These are phyloP conservation scores for Leucosticte australis DNA, from an alignment of 2,113 vertebrate genomes.

Conservation along the genomic window DNA sequence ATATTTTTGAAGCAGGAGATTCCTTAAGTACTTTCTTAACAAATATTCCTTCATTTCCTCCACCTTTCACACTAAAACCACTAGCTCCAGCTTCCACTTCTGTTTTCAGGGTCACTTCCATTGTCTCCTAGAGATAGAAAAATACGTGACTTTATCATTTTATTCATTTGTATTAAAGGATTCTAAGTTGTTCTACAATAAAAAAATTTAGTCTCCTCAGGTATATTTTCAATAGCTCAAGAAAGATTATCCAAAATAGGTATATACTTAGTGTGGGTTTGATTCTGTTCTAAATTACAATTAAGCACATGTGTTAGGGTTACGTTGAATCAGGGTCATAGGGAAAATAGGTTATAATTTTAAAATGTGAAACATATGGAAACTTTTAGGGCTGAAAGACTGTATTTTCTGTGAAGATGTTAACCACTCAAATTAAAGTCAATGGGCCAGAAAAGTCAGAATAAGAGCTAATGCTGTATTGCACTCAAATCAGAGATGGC, in stretches of 20 bases:
- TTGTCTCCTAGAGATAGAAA: constrained; percentile 48
- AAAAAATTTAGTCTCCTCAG: not conserved
- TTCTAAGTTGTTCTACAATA: not conserved
- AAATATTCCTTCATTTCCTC: constrained; percentile 88
- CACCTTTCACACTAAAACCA: constrained; percentile 88
- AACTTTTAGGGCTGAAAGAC: not conserved
- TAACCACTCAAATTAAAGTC: not conserved
- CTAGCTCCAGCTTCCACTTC: constrained; percentile 84
- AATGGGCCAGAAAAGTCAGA: not conserved
- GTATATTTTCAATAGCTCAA: not conserved
- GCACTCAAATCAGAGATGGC: not conserved
- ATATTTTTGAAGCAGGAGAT: constrained; percentile 86
- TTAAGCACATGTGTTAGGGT: not conserved
- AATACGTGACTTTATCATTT: not conserved
- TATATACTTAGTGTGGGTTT: not conserved
- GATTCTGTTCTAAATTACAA: not conserved
- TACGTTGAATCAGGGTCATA: not conserved
- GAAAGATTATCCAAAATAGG: not conserved
- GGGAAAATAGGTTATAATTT: not conserved
- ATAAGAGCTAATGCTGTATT: not conserved
- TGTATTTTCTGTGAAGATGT: not conserved
- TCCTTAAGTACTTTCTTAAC: constrained; percentile 88
- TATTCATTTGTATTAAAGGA: not conserved
- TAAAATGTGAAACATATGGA: not conserved
- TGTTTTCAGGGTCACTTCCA: constrained; percentile 84